Percentiles rank a stretch among this genome's conserved stretches.
Evolutionary conservation across 2,113 vertebrate genomes (phyloP).

Genomic region (Alectura lathami): DNA sequence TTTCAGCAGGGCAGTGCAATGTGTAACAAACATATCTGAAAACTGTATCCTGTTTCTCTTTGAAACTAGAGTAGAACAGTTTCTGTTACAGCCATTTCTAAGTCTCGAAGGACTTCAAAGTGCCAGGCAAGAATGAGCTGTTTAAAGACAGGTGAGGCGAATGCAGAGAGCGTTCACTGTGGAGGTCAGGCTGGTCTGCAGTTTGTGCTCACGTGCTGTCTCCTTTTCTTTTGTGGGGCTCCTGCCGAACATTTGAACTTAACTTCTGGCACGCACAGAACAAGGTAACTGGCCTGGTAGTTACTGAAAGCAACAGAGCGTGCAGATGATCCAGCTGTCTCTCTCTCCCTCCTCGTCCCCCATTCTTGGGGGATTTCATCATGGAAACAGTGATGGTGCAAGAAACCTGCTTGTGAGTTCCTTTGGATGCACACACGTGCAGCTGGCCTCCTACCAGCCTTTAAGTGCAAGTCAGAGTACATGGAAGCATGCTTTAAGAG

Average conservation of each 20-base stretch:
- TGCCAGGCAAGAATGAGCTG: neutral
- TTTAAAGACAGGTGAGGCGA: neutral
- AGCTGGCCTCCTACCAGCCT: neutral
- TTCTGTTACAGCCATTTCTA: neutral
- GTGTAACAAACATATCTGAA: neutral
- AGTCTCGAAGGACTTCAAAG: neutral
- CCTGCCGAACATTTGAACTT: neutral
- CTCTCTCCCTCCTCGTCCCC: neutral
- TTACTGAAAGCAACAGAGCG: neutral
- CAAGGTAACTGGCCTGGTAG: neutral
- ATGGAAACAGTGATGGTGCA: neutral
- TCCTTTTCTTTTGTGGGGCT: neutral
- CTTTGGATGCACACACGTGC: accelerated
- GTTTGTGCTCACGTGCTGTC: neutral
- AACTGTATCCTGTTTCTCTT: neutral
- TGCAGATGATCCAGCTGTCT: neutral
- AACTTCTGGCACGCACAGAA: neutral
- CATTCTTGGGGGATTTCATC: neutral
- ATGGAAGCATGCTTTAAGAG: neutral
- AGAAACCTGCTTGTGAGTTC: neutral
- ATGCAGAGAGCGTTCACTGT: neutral
- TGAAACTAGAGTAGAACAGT: neutral
- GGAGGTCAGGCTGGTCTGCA: neutral
- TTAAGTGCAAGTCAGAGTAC: neutral
- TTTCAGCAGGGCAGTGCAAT: neutral